phyloP scores from a whole-genome alignment of 2,888 invertebrate genomes.

The Ctenicera cuprea region DNA sequence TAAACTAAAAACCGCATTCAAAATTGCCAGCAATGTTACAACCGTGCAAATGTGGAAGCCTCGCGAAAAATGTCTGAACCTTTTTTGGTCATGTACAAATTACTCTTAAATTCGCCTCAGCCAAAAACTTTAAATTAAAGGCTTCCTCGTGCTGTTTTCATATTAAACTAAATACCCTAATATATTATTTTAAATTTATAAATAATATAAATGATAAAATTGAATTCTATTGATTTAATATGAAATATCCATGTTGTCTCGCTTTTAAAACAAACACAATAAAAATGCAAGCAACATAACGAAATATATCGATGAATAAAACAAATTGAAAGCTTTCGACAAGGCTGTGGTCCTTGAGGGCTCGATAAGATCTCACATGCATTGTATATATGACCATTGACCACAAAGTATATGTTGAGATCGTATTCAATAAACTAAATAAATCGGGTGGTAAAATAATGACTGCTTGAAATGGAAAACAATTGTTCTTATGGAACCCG shows the following conservation, averaged over 20 bases:
- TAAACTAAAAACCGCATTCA: slow-evolving; percentile 13
- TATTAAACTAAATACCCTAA: too few species aligned
- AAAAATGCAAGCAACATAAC: slow-evolving; percentile 27
- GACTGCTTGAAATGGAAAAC: slow-evolving; percentile 23
- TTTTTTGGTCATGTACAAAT: slow-evolving; percentile 10
- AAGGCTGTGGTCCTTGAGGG: slow-evolving; percentile 41
- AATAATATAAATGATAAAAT: neutral
- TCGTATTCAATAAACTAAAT: slow-evolving; percentile 37
- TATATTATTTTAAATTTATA: neutral
- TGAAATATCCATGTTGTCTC: slow-evolving; percentile 9
- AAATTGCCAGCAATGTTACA: slow-evolving; percentile 13
- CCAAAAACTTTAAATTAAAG: neutral
- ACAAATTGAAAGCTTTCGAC: slow-evolving; percentile 48
- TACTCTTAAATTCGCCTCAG: neutral
- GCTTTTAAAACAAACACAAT: slow-evolving; percentile 5
- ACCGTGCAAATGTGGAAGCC: slow-evolving; percentile 5
- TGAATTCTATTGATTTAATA: neutral
- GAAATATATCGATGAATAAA: slow-evolving; percentile 46
- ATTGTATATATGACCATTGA: slow-evolving; percentile 43
- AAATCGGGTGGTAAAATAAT: slow-evolving; percentile 28
- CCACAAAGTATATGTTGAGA: slow-evolving; percentile 34
- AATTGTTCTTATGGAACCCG: slow-evolving; percentile 18
- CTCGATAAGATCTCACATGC: slow-evolving; percentile 44
- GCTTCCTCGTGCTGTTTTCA: neutral
- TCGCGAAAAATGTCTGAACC: slow-evolving; percentile 6